Evolutionary conservation across 2,113 vertebrate species (phyloP).

Genomic region (Diadophis punctatus): DNA sequence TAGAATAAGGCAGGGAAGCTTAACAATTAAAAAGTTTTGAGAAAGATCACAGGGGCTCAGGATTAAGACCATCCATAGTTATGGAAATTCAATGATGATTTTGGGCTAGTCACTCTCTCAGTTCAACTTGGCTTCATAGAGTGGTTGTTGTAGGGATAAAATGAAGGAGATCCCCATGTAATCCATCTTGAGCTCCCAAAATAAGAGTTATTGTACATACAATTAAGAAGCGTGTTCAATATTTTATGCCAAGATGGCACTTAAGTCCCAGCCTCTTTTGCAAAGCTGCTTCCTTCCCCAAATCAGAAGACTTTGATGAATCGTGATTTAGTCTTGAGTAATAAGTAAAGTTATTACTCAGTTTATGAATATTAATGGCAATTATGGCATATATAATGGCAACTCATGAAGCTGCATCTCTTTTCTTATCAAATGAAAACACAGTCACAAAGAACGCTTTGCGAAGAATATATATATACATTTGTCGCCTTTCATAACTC

Average conservation of each 20-base stretch:
- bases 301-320: neutral
- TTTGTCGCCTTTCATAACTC: neutral
- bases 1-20: neutral
- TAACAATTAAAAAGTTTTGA: neutral
- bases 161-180: neutral
- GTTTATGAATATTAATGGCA: neutral
- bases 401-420: neutral
- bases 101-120: neutral
- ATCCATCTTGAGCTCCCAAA: neutral
- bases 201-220: neutral
- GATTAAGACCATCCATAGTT: neutral
- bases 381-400: too few species aligned
- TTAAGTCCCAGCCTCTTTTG: neutral
- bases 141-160: neutral
- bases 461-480: neutral
- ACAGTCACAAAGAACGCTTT: neutral
- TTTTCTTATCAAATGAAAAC: neutral
- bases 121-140: neutral
- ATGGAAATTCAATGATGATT: neutral
- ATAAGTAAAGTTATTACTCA: neutral
- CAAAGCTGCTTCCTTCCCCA: neutral
- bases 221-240: neutral
- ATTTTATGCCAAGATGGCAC: neutral
- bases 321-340: neutral
- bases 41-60: neutral